These are phyloP conservation scores for Chaetodon trifascialis DNA, from an alignment of 2,113 vertebrate genomes.

Conservation along the genomic window DNA sequence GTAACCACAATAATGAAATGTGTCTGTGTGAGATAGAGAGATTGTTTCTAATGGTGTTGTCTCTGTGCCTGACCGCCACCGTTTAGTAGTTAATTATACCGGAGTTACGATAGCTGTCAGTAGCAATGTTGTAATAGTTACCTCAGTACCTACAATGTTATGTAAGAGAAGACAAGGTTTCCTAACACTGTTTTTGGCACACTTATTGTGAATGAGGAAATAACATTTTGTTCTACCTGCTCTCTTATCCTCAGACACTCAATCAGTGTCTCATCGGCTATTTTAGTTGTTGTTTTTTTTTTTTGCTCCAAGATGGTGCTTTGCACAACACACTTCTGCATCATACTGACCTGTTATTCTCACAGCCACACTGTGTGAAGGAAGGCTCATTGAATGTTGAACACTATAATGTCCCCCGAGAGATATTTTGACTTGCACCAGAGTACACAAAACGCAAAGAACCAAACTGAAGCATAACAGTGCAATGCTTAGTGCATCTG, in stretches of 20 bases:
- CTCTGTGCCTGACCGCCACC: not conserved
- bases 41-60: not conserved
- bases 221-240: conserved; percentile 36
- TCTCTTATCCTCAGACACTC: conserved; percentile 19
- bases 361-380: not conserved
- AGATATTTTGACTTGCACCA: not conserved
- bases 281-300: conserved; percentile 39
- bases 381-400: not conserved
- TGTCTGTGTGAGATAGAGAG: not conserved
- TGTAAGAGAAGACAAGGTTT: not conserved
- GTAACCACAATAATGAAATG: not conserved
- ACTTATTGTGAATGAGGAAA: conserved; percentile 17
- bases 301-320: not conserved
- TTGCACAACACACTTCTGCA: conserved; percentile 20
- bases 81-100: not conserved
- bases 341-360: conserved; percentile 3
- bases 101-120: not conserved
- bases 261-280: conserved; percentile 29
- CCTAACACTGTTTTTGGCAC: not conserved
- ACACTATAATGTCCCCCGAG: not conserved
- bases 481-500: not conserved
- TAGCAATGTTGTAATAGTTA: not conserved
- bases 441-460: not conserved
- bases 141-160: not conserved
- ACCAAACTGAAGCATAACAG: not conserved